Conservation (phyloP, 2,113 vertebrate genomes). For the Lathamus discolor region DNA sequence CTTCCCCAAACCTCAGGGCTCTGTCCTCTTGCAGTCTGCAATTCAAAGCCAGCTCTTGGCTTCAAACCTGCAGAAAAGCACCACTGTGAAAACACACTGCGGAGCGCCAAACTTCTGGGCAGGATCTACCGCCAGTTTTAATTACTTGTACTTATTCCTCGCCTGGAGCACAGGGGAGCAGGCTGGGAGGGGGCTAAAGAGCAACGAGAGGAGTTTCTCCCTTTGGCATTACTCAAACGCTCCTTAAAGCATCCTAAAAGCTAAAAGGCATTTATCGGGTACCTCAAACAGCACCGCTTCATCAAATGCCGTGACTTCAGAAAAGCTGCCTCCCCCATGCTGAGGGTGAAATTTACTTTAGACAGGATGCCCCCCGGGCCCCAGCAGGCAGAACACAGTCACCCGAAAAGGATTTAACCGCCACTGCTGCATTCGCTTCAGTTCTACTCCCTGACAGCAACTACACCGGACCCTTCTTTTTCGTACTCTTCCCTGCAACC, state of each 20-base stretch:
- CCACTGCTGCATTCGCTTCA: no score
- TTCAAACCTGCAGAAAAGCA: neutral
- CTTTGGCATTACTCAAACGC: neutral
- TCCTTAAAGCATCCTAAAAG: neutral
- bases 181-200: neutral
- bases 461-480: no score
- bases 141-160: neutral
- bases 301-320: neutral
- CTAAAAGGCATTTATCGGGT: neutral
- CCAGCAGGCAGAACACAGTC: neutral
- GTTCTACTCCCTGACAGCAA: no score
- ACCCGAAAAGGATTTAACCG: neutral
- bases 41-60: neutral
- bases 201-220: neutral
- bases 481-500: no score
- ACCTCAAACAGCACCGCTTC: neutral
- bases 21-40: neutral
- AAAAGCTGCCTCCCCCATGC: neutral
- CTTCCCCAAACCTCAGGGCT: neutral
- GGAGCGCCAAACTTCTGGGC: neutral
- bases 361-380: neutral
- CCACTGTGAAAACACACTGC: neutral
- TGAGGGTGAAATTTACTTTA: neutral
- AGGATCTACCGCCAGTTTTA: neutral
- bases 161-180: neutral